These are phyloP conservation scores for Sinotaia quadrata DNA, from an alignment of 2,888 invertebrate genomes.

Conservation along the genomic window DNA sequence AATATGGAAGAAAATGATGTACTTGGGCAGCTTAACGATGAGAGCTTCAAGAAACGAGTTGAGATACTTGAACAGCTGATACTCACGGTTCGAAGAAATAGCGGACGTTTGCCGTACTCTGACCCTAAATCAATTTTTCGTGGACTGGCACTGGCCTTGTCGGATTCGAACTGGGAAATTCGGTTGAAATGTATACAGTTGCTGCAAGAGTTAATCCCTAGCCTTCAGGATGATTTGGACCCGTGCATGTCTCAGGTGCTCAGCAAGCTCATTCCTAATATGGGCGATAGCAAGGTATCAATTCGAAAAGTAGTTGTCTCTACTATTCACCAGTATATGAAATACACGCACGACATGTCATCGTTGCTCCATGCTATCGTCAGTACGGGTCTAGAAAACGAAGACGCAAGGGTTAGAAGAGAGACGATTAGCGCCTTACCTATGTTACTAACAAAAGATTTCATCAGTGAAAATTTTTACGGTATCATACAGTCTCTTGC, in stretches of 20 bases:
- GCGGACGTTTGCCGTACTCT: conserved; percentile 65
- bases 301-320: conserved; percentile 72
- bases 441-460: conserved; percentile 72
- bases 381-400: conserved; percentile 70
- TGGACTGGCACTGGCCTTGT: conserved; percentile 70
- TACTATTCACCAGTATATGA: conserved; percentile 73
- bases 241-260: conserved; percentile 69
- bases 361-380: conserved; percentile 70
- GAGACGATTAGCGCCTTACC: conserved; percentile 72
- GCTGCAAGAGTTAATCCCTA: conserved; percentile 68
- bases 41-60: conserved; percentile 66
- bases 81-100: conserved; percentile 65
- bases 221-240: conserved; percentile 68
- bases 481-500: conserved; percentile 69
- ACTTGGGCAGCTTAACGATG: conserved; percentile 65
- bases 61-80: conserved; percentile 68
- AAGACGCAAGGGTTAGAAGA: conserved; percentile 66
- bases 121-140: conserved; percentile 68
- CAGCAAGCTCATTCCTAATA: conserved; percentile 69
- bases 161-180: conserved; percentile 73
- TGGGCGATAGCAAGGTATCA: conserved; percentile 69
- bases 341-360: conserved; percentile 71
- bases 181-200: conserved; percentile 72
- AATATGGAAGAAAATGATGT: conserved; percentile 71
- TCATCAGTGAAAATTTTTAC: conserved; percentile 70